phyloP scores from a whole-genome alignment of 2,113 vertebrate species.

The Rhinoderma darwinii region DNA sequence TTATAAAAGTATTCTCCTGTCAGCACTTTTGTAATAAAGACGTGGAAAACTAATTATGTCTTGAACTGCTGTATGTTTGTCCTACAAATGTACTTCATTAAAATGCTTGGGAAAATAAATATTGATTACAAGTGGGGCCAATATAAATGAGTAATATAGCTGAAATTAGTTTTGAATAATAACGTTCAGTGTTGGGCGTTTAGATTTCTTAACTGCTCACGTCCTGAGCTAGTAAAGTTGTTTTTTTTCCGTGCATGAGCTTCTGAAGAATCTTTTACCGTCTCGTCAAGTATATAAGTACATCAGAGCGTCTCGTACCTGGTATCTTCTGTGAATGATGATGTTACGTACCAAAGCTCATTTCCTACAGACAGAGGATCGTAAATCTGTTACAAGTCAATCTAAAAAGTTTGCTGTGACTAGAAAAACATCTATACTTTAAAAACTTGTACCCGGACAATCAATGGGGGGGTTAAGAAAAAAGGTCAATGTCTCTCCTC shows the following conservation, averaged over 20 bases:
- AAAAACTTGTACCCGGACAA: too few relatives aligned
- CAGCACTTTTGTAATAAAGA: not conserved
- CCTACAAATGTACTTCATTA: slow-evolving; percentile 27
- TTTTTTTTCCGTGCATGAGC: not conserved
- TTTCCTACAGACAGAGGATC: too few relatives aligned
- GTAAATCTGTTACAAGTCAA: too few relatives aligned
- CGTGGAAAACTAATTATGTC: slow-evolving; percentile 12
- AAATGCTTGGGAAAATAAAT: slow-evolving; percentile 28
- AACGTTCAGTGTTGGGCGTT: not conserved
- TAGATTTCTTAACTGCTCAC: not conserved
- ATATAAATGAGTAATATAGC: slow-evolving; percentile 43
- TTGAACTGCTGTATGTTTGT: slow-evolving; percentile 19
- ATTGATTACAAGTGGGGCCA: slow-evolving; percentile 45
- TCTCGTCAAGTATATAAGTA: too few relatives aligned
- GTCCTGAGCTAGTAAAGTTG: not conserved
- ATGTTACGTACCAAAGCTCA: too few relatives aligned
- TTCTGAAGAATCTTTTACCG: not conserved
- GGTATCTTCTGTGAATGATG: too few relatives aligned
- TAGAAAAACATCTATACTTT: too few relatives aligned
- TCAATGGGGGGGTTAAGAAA: too few relatives aligned
- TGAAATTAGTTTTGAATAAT: not conserved
- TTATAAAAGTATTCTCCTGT: not conserved
- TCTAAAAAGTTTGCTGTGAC: too few relatives aligned
- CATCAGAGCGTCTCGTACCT: too few relatives aligned
- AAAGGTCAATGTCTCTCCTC: too few relatives aligned